phyloP scores from a whole-genome alignment of 2,888 invertebrate species.

The Hyposoter didymator region DNA sequence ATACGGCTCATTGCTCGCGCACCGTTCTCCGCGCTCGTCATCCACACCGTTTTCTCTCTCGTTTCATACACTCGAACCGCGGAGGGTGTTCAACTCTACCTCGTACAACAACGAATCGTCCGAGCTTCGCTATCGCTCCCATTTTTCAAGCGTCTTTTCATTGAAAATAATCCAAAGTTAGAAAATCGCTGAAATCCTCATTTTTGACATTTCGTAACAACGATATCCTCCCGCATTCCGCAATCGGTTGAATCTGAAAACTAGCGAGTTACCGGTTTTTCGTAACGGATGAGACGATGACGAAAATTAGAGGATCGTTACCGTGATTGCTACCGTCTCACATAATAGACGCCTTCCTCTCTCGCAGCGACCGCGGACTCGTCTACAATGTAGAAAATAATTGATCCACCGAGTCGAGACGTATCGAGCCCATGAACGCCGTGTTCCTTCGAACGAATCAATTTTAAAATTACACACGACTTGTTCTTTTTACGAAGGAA shows the following conservation, averaged over 20 bases:
- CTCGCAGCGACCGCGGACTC: conserved; percentile 14
- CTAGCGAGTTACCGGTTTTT: conserved; percentile 22
- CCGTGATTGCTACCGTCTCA: conserved; percentile 57
- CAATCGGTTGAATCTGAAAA: conserved; percentile 14
- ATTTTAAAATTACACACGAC: background rate
- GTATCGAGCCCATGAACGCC: conserved; percentile 34
- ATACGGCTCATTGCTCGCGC: conserved; percentile 83
- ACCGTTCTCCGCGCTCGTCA: conserved; percentile 75
- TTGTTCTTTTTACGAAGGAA: background rate
- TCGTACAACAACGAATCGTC: conserved; percentile 21
- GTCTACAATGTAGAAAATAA: conserved; percentile 29
- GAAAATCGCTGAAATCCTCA: no score
- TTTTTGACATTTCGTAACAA: background rate
- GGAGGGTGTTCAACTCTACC: conserved; percentile 60
- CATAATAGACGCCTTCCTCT: conserved; percentile 13
- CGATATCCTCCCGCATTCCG: background rate
- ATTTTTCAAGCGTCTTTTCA: background rate
- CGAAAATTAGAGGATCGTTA: conserved; percentile 68
- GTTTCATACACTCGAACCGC: conserved; percentile 31
- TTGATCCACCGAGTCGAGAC: conserved; percentile 26
- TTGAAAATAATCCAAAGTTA: background rate
- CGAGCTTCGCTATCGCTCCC: background rate
- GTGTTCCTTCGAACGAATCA: conserved; percentile 28
- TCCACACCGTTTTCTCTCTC: conserved; percentile 71
- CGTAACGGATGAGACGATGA: conserved; percentile 57